Percentiles rank a stretch among this genome's conserved stretches.
Conservation (phyloP, 2,113 vertebrate species). For the Chaetops frenatus region DNA sequence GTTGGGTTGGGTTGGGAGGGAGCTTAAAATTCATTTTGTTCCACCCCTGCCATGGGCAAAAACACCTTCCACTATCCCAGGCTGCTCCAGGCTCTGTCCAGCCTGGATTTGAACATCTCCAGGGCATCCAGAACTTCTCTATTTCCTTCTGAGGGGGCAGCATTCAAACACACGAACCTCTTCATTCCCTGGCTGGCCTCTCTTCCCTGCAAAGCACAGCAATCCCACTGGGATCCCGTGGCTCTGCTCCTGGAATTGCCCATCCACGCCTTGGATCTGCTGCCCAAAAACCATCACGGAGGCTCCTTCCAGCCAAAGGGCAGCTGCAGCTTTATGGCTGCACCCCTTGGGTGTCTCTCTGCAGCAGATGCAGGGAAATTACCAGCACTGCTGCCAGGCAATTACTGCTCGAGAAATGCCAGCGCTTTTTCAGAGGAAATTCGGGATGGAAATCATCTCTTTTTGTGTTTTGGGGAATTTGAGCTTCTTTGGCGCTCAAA, state of each 20-base stretch:
- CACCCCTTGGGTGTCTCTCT: conserved; percentile 1
- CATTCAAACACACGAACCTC: rapidly evolving
- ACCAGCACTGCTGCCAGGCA: conserved; percentile 17
- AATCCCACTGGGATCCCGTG: rapidly evolving
- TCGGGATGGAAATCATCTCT: conserved; percentile 4
- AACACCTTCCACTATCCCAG: neutral
- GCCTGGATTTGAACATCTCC: neutral
- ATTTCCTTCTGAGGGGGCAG: neutral
- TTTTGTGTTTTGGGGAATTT: conserved; percentile 2
- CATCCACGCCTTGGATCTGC: rapidly evolving
- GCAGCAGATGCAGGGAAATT: conserved; percentile 38
- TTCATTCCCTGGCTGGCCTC: neutral
- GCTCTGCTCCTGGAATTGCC: neutral
- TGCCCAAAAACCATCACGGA: neutral
- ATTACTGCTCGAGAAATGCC: conserved; percentile 31
- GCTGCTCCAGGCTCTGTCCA: neutral
- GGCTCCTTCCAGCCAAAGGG: neutral
- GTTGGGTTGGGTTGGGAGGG: neutral
- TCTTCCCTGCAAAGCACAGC: neutral
- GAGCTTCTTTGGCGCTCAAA: neutral
- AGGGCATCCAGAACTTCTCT: neutral
- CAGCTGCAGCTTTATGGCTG: neutral
- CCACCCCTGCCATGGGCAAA: neutral
- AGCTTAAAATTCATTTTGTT: neutral
- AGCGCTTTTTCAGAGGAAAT: neutral